Evolutionary conservation across 2,888 invertebrate species (phyloP).

Genomic region (Mermis nigrescens): DNA sequence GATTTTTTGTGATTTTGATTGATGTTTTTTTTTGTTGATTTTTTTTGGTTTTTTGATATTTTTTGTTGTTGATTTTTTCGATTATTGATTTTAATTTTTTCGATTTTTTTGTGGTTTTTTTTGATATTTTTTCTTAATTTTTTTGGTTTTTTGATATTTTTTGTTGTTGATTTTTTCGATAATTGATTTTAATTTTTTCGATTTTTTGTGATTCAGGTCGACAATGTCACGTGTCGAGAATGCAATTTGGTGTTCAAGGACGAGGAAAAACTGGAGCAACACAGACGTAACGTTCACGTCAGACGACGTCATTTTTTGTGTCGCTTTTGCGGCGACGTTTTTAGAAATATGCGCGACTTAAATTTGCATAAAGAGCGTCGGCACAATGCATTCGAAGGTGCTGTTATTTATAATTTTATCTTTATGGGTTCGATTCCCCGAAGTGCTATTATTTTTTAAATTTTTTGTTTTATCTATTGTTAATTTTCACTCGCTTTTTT

Average conservation of each 20-base stretch:
- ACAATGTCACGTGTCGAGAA: constrained; percentile 19
- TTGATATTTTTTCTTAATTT: too few species aligned
- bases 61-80: too few species aligned
- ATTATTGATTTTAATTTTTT: too few species aligned
- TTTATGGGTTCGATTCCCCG: not conserved
- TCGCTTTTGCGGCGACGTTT: constrained; percentile 21
- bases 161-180: too few species aligned
- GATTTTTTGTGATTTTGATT: too few species aligned
- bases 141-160: too few species aligned
- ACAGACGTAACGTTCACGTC: constrained; percentile 19
- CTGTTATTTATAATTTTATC: not conserved
- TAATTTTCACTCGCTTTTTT: too few species aligned
- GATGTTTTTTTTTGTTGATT: too few species aligned
- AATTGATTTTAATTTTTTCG: not conserved
- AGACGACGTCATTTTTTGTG: constrained; percentile 8
- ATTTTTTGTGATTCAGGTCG: not conserved
- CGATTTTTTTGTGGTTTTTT: too few species aligned
- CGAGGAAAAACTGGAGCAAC: constrained; percentile 17
- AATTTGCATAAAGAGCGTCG: constrained; percentile 21
- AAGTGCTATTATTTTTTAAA: too few species aligned
- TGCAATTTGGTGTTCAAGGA: constrained; percentile 23
- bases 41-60: too few species aligned
- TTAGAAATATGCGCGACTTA: constrained; percentile 20
- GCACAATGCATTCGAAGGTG: not conserved
- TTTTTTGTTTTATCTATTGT: too few species aligned